Percentiles rank a stretch among this genome's conserved stretches.
phyloP scores from a whole-genome alignment of 1,140 invertebrate genomes.

The Plutomurus gul region DNA sequence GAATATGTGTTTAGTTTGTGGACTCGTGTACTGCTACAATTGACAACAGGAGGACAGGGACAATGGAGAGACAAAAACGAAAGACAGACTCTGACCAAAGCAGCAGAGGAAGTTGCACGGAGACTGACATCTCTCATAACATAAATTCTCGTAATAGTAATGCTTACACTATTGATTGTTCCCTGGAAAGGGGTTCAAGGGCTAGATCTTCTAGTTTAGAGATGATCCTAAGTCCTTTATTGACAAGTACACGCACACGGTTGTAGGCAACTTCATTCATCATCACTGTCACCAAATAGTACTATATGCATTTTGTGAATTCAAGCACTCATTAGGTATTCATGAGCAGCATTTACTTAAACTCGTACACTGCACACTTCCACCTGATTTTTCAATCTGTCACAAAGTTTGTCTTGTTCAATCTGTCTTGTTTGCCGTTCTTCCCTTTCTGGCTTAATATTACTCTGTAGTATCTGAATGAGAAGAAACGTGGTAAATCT shows the following conservation, averaged over 20 bases:
- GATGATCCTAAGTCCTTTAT: conserved; percentile 49
- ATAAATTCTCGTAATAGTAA: not conserved
- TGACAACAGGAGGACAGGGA: conserved; percentile 14
- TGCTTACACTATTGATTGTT: not conserved
- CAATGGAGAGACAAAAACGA: conserved; percentile 28
- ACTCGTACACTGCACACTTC: no score
- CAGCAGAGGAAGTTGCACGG: not conserved
- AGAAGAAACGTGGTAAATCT: no score
- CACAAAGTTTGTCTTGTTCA: no score
- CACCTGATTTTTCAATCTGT: no score
- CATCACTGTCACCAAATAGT: not conserved
- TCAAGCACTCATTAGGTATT: no score
- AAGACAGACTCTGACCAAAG: conserved; percentile 13
- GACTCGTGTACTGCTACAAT: conserved; percentile 5
- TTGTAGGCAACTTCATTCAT: conserved; percentile 17
- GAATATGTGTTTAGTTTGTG: conserved; percentile 22
- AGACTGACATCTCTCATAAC: conserved; percentile 9
- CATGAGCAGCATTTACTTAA: no score
- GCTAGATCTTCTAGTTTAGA: conserved; percentile 49
- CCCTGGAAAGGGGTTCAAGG: conserved; percentile 12
- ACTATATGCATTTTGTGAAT: no score
- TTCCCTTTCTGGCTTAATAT: no score
- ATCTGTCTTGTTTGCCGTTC: no score
- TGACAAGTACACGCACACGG: conserved; percentile 47
- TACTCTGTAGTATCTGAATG: no score